Evolutionary conservation across 2,113 vertebrate species (phyloP), one percentile per base, ranked within the genome.

Genomic region (Spermophilus dauricus): DNA sequence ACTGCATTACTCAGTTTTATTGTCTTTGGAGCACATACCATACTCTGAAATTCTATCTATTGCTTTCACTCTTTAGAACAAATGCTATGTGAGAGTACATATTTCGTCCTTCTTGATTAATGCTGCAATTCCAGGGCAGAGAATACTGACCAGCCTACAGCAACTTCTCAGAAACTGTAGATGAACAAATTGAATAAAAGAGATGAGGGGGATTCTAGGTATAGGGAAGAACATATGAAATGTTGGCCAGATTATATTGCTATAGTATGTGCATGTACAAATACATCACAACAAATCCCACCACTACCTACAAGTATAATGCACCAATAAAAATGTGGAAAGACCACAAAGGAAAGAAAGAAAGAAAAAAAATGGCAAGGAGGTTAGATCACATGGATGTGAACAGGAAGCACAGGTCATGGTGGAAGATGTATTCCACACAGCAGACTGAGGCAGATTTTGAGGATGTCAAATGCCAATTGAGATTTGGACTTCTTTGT

Each of bases 91-190:
- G 61, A 48, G 32, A 72, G 42, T 39, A 75, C 26, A 37, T 24
- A 30, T 34, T 81, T 96, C 89, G 14, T 61, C 28, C 69, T 37
- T 76, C 26, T 94, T 37, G 75, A 63, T 78, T 70, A n/a, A 63
- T 63, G n/a, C 30, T 80, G 8, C 18, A 32, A 61, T 86, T 39
- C 26, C 37, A 89, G 70, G 37, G 18, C 18, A 39, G 48, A 58
- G 42, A 77, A 61, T 39, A 67, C 6, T 88, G 51, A 48, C 20
- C 30, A 45, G 26, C 3, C 30, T 34, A 39, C 0, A 56, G 39
- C 5, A 95, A 87, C 58, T 73, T 39, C 32, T 96, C 32, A 78
- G 67, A 95, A 94, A 53, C 34, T 70, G 24, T 45, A 91, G 65
- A 51, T 10, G 32, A 69, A 91, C 69, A 13, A 86, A 78, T 30